Evolutionary conservation across 1,140 invertebrate species (phyloP).

Genomic region (Cryptotermes secundus): DNA sequence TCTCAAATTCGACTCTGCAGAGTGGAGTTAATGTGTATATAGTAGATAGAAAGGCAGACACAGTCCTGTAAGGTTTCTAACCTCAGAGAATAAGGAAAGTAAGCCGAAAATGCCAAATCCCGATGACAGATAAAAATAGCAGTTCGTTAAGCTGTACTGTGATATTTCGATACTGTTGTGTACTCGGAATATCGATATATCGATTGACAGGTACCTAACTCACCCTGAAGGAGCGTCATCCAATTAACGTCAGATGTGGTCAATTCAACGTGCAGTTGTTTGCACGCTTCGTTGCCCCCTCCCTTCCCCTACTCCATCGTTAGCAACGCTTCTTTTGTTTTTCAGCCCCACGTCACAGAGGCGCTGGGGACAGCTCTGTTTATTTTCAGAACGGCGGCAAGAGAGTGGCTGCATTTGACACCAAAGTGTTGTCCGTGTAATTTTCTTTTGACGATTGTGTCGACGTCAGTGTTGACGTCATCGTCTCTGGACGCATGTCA

Average conservation of each 20-base stretch:
- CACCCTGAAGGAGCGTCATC: not conserved
- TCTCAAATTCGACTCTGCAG: no score
- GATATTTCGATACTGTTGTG: slow-evolving; percentile 7
- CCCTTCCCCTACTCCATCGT: not conserved
- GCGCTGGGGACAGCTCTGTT: no score
- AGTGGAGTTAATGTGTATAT: no score
- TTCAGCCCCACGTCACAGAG: no score
- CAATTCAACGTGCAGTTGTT: not conserved
- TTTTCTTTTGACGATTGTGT: not conserved
- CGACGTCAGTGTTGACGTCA: not conserved
- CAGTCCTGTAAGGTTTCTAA: no score
- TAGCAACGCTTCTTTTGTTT: slow-evolving; percentile 19
- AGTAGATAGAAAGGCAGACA: no score
- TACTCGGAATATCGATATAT: slow-evolving; percentile 1
- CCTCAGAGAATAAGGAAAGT: no score
- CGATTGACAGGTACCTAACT: not conserved
- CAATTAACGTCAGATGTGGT: slow-evolving; percentile 19
- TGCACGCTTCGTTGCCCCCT: not conserved
- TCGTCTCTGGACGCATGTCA: not conserved
- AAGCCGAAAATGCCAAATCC: no score
- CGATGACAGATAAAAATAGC: not conserved
- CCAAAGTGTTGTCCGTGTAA: no score
- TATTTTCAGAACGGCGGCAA: no score
- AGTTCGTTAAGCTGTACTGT: not conserved
- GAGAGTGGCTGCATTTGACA: no score